A percentile compares a stretch with the other conserved stretches of the same genome.
phyloP scores from a whole-genome alignment of 2,113 vertebrate species.

The Tauraco erythrolophus region DNA sequence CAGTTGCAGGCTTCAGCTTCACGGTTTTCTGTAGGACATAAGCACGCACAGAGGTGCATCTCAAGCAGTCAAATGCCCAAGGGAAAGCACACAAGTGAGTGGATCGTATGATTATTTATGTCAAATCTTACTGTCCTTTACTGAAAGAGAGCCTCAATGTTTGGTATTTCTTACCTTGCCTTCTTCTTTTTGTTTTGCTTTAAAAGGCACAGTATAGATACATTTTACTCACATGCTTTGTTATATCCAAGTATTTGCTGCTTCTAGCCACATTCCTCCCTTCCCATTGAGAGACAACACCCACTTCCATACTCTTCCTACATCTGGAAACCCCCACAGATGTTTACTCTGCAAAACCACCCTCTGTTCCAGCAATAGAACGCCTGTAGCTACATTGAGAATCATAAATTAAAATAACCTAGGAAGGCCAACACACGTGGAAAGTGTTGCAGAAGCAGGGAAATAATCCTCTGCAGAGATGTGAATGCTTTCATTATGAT shows the following conservation, averaged over 20 bases:
- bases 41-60: neutral
- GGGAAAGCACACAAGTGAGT: neutral
- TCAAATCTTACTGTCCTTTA: neutral
- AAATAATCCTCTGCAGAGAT: neutral
- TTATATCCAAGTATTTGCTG: neutral
- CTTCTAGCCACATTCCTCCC: constrained; percentile 29
- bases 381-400: neutral
- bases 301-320: constrained; percentile 22
- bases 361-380: constrained; percentile 22
- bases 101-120: neutral
- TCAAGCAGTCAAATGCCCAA: neutral
- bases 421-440: neutral
- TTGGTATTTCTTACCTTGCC: neutral
- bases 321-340: constrained; percentile 57
- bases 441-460: neutral
- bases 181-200: neutral
- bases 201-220: neutral
- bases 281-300: constrained; percentile 48
- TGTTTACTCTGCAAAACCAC: constrained; percentile 21
- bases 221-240: neutral
- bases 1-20: neutral
- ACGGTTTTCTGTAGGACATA: neutral
- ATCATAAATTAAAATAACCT: constrained; percentile 31
- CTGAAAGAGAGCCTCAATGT: neutral
- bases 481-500: neutral